These are phyloP conservation scores for Mastomys natalensis DNA, from an alignment of 2,113 vertebrate genomes.

Conservation along the genomic window DNA sequence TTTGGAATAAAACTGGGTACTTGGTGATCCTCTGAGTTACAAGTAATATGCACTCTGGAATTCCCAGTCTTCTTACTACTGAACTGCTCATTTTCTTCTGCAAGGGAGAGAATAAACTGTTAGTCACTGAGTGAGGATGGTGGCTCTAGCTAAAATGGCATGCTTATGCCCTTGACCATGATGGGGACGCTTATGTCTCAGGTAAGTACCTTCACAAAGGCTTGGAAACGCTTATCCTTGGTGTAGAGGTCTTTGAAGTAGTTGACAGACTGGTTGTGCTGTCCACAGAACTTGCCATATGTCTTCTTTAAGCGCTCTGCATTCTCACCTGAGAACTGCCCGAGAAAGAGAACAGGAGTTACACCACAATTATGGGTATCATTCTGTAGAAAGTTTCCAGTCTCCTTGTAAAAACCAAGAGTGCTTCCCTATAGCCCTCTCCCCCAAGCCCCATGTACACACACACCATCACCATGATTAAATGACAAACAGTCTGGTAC, in stretches of 20 bases:
- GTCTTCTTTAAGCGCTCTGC: slow-evolving; percentile 94
- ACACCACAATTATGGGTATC: accelerated
- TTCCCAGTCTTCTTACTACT: slow-evolving; percentile 94
- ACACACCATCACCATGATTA: background rate
- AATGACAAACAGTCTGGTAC: background rate
- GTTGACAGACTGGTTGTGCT: slow-evolving; percentile 96
- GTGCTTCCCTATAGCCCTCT: background rate
- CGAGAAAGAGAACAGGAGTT: background rate
- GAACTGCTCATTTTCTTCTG: slow-evolving; percentile 98
- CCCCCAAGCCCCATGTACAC: too few species aligned
- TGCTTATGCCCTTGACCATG: accelerated
- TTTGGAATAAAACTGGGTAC: slow-evolving; percentile 96
- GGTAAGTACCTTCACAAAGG: slow-evolving; percentile 92
- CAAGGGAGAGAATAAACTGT: slow-evolving; percentile 36
- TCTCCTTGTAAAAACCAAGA: background rate
- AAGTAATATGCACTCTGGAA: slow-evolving; percentile 97
- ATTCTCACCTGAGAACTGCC: slow-evolving; percentile 94
- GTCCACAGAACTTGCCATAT: slow-evolving; percentile 96
- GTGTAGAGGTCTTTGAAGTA: slow-evolving; percentile 95
- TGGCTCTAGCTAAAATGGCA: background rate
- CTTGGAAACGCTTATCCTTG: slow-evolving; percentile 97
- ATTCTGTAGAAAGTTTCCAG: background rate
- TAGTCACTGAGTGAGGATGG: background rate
- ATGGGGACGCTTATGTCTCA: accelerated
- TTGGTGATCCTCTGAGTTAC: slow-evolving; percentile 99